phyloP scores from a whole-genome alignment of 2,888 invertebrate species.

The Parapristionchus giblindavisi region DNA sequence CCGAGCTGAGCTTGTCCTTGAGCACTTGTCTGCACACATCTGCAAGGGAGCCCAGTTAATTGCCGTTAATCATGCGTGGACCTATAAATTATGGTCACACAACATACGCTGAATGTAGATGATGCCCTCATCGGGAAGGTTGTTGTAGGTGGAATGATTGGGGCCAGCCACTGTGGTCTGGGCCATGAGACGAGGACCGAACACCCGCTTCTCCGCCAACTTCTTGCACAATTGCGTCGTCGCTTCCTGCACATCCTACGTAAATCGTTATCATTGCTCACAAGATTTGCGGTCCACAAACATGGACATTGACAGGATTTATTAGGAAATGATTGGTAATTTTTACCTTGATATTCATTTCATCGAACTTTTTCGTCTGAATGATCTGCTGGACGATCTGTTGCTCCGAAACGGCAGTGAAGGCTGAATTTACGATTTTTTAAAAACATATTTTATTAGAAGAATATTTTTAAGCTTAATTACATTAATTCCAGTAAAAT shows the following conservation, averaged over 20 bases:
- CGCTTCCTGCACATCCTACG: constrained; percentile 60
- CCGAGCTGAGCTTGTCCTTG: constrained; percentile 53
- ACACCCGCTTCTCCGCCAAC: constrained; percentile 68
- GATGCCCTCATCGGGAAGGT: constrained; percentile 67
- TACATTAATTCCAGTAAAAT: too few species aligned
- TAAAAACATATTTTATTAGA: background rate
- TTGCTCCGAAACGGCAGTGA: constrained; percentile 65
- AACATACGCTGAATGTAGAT: constrained; percentile 68
- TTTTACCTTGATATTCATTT: constrained; percentile 44
- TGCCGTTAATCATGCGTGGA: too few species aligned
- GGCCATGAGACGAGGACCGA: constrained; percentile 68
- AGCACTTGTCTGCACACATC: constrained; percentile 67
- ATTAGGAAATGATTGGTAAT: too few species aligned
- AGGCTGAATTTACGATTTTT: constrained; percentile 52
- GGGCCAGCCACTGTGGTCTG: constrained; percentile 69
- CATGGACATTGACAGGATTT: background rate
- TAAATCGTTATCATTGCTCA: background rate
- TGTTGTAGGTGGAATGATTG: constrained; percentile 69
- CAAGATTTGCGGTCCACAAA: background rate
- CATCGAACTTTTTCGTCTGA: constrained; percentile 64
- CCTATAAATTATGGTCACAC: too few species aligned
- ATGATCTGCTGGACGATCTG: constrained; percentile 67
- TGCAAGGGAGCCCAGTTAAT: too few species aligned
- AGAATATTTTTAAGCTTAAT: too few species aligned
- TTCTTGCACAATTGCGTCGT: constrained; percentile 69